Percentiles rank a stretch among this genome's conserved stretches.
Conservation (phyloP, 2,888 invertebrate genomes). For the Oeneis ivallda region DNA sequence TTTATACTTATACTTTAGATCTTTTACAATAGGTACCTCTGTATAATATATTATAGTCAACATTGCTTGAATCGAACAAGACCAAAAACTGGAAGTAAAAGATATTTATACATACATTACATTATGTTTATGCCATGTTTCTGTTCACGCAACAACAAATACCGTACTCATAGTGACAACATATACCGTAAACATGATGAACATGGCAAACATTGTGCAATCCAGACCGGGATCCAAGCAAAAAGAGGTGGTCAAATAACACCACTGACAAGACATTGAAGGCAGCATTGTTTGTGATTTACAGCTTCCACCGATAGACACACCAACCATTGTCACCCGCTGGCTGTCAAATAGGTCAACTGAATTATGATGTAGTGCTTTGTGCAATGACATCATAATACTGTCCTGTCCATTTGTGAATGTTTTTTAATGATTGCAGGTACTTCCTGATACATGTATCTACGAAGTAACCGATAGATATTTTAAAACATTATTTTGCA, state of each 20-base stretch:
- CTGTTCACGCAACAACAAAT: background rate
- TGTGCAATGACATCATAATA: slow-evolving; percentile 7
- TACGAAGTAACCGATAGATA: background rate
- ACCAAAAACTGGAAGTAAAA: background rate
- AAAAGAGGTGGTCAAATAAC: slow-evolving; percentile 7
- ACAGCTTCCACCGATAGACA: slow-evolving; percentile 31
- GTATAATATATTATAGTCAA: too few relatives aligned
- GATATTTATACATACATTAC: background rate
- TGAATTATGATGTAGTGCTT: slow-evolving; percentile 12
- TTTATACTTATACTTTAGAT: background rate
- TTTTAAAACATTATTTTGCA: background rate
- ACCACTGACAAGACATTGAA: slow-evolving; percentile 18
- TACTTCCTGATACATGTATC: slow-evolving; percentile 4
- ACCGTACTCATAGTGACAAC: background rate
- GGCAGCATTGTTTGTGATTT: slow-evolving; percentile 36
- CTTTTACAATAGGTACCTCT: background rate
- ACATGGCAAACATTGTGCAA: slow-evolving; percentile 19
- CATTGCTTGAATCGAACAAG: background rate
- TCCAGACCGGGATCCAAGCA: slow-evolving; percentile 2
- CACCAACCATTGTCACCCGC: slow-evolving; percentile 23
- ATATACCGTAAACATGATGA: slow-evolving; percentile 5
- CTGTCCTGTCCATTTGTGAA: background rate
- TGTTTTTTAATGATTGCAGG: slow-evolving; percentile 7
- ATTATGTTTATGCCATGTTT: slow-evolving; percentile 2
- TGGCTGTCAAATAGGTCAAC: slow-evolving; percentile 36